Conservation (phyloP, 2,797 vertebrate genomes). For the Acropternis orthonyx region DNA sequence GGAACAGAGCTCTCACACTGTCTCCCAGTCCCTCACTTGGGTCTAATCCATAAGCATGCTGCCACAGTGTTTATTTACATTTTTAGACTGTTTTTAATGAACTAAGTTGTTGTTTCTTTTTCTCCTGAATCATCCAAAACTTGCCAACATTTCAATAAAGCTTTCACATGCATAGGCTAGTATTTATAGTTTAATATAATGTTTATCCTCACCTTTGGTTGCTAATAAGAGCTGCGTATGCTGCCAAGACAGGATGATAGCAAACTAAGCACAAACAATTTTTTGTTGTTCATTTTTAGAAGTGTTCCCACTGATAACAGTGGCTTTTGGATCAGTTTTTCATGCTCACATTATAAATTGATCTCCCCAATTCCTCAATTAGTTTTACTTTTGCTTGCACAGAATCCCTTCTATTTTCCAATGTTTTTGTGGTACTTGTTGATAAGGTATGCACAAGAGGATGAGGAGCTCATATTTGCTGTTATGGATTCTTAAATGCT, state of each 20-base stretch:
- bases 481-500: neutral
- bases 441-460: neutral
- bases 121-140: neutral
- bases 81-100: neutral
- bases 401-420: neutral
- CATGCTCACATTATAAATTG: neutral
- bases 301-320: neutral
- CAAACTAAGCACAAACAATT: neutral
- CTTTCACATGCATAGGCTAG: neutral
- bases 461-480: neutral
- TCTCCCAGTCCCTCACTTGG: neutral
- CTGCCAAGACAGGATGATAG: neutral
- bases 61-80: neutral
- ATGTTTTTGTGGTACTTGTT: neutral
- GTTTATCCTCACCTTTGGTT: neutral
- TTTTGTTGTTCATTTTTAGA: neutral
- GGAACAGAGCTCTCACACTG: neutral
- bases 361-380: neutral
- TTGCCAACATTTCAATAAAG: neutral
- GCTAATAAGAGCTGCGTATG: neutral
- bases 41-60: neutral
- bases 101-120: neutral
- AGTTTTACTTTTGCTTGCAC: neutral
- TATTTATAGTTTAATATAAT: neutral
- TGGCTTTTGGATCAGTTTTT: neutral